A percentile compares a stretch with the other conserved stretches of the same genome.
Evolutionary conservation across 2,888 invertebrate species (phyloP).

Genomic region (Phyto melanocephala): DNA sequence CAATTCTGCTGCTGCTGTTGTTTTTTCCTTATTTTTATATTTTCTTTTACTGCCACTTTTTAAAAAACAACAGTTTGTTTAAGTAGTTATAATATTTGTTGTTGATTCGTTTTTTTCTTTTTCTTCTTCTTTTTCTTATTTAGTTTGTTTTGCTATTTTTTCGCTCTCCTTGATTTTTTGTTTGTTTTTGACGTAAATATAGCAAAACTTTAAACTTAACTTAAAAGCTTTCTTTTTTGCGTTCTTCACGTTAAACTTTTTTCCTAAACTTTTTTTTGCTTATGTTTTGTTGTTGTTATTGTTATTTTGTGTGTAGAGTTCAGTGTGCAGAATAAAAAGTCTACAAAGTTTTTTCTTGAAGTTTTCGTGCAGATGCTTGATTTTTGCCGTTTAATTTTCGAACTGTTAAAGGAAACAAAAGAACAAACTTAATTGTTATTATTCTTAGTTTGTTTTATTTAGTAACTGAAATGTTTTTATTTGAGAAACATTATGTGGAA

Average conservation of each 20-base stretch:
- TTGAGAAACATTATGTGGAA: not conserved
- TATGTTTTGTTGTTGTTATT: not conserved
- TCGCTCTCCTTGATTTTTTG: not conserved
- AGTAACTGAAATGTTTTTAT: not conserved
- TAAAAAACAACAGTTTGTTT: not conserved
- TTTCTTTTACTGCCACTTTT: not conserved
- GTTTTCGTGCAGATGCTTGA: conserved; percentile 46
- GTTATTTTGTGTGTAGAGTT: conserved; percentile 11
- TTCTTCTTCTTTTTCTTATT: not conserved
- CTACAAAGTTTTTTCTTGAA: conserved; percentile 16
- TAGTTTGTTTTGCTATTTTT: conserved; percentile 5
- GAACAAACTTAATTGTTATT: not conserved
- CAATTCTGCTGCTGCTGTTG: conserved; percentile 8
- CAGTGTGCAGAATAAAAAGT: conserved; percentile 17
- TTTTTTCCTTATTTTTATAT: not conserved
- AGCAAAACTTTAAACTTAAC: conserved; percentile 44
- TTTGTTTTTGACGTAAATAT: not conserved
- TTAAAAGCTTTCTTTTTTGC: conserved; percentile 42
- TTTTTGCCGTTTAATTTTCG: conserved; percentile 3
- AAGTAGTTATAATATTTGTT: not conserved
- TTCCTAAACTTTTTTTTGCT: not conserved
- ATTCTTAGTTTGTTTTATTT: conserved; percentile 5
- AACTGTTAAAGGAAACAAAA: conserved; percentile 9
- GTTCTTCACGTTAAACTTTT: conserved; percentile 29
- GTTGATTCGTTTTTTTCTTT: not conserved